Evolutionary conservation across 2,888 invertebrate genomes (phyloP).

Genomic region (Portevinia maculata): DNA sequence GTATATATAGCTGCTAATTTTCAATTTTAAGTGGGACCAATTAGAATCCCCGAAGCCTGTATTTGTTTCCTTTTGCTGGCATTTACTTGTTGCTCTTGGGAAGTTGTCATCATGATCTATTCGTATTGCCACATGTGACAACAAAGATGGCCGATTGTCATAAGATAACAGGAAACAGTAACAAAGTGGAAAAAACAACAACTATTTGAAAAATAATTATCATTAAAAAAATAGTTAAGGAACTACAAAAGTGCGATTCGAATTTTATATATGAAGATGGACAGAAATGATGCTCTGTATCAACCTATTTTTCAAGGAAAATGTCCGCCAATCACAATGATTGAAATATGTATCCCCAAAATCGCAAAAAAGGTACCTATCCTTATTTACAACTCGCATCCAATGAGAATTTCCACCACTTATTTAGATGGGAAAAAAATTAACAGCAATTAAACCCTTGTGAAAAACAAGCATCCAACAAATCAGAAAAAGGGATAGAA

Average conservation of each 20-base stretch:
- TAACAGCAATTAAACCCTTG: slow-evolving; percentile 49
- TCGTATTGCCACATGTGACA: slow-evolving; percentile 24
- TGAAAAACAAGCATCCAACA: slow-evolving; percentile 28
- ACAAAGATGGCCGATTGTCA: slow-evolving; percentile 47
- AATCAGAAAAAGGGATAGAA: slow-evolving; percentile 41
- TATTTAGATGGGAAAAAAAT: neutral
- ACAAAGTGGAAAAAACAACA: neutral
- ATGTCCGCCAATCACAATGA: too few species aligned
- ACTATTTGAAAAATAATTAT: neutral
- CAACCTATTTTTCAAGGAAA: too few species aligned
- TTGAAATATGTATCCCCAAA: too few species aligned
- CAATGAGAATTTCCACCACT: slow-evolving; percentile 21
- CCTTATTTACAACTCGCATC: neutral
- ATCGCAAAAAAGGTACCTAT: neutral
- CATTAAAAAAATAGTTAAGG: too few species aligned
- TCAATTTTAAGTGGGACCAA: too few species aligned
- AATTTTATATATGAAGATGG: too few species aligned
- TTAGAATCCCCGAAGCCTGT: slow-evolving; percentile 23
- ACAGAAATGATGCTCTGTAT: too few species aligned
- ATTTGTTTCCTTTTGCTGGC: slow-evolving; percentile 1
- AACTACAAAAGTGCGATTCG: too few species aligned
- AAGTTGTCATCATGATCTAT: slow-evolving; percentile 7
- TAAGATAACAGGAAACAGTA: slow-evolving; percentile 7
- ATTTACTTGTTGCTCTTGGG: neutral
- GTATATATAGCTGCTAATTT: too few species aligned